Conservation (phyloP, 2,888 invertebrate genomes). For the Agriopis aurantiaria region DNA sequence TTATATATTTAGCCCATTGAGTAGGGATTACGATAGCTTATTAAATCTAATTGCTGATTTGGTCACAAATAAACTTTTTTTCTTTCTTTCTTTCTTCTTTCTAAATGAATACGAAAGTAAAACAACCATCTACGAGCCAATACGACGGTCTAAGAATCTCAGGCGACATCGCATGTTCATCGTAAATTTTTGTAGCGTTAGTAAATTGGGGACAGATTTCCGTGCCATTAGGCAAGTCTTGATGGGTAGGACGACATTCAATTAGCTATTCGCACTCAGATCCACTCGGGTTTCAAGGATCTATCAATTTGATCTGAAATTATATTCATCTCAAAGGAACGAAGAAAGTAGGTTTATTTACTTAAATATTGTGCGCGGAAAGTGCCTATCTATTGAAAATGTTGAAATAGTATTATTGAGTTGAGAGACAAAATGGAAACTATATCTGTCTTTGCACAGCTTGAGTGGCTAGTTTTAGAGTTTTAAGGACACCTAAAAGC, state of each 20-base stretch:
- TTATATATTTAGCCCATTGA: background rate
- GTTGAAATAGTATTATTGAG: constrained; percentile 10
- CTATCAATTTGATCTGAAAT: constrained; percentile 25
- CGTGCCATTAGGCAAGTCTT: constrained; percentile 27
- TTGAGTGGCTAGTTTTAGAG: background rate
- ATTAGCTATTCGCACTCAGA: constrained; percentile 29
- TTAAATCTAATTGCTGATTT: background rate
- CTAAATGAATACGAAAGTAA: background rate
- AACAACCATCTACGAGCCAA: background rate
- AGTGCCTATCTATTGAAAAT: constrained; percentile 7
- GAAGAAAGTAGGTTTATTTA: constrained; percentile 16
- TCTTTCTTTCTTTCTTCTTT: no score
- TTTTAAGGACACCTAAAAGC: background rate
- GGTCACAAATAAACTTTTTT: no score
- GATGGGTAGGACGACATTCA: constrained; percentile 22
- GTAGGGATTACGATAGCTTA: background rate
- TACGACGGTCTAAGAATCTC: constrained; percentile 3
- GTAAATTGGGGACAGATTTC: constrained; percentile 21
- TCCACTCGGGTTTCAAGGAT: constrained; percentile 28
- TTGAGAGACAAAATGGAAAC: constrained; percentile 13
- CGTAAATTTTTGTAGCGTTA: constrained; percentile 24
- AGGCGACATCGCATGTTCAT: constrained; percentile 1
- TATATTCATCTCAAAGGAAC: constrained; percentile 25
- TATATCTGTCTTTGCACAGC: background rate
- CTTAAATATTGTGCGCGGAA: constrained; percentile 18